These are phyloP conservation scores for Apotomis betuletana DNA, from an alignment of 2,888 invertebrate species.

Conservation along the genomic window DNA sequence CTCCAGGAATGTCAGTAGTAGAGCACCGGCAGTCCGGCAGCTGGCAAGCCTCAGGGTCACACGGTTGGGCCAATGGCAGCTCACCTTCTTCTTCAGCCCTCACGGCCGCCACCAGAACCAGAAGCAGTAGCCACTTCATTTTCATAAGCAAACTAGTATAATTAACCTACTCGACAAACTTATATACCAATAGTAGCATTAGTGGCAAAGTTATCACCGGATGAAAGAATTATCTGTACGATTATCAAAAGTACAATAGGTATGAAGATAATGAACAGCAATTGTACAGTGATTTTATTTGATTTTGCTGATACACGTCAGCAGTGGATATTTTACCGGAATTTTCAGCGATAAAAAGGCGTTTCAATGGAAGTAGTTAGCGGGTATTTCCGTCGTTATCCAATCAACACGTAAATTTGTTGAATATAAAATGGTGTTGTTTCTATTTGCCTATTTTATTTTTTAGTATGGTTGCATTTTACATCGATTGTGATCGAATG, in stretches of 20 bases:
- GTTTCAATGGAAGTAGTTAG: background rate
- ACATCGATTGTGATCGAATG: too few species aligned
- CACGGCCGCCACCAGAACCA: conserved; percentile 19
- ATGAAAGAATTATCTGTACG: background rate
- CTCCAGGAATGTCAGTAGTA: conserved; percentile 73
- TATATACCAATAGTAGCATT: background rate
- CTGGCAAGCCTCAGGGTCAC: conserved; percentile 68
- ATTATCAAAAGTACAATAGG: conserved; percentile 3
- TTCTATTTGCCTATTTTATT: too few species aligned
- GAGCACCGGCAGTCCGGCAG: conserved; percentile 83
- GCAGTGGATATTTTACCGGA: background rate
- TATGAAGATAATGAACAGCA: background rate
- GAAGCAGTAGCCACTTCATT: conserved; percentile 31
- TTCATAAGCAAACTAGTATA: background rate
- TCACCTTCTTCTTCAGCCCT: conserved; percentile 44
- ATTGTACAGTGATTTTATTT: background rate
- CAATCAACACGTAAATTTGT: too few species aligned
- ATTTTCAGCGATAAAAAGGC: background rate
- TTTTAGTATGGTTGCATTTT: too few species aligned
- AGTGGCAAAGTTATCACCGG: background rate
- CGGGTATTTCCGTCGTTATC: too few species aligned
- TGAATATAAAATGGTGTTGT: too few species aligned
- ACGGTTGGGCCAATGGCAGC: conserved; percentile 58
- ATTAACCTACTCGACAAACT: background rate
- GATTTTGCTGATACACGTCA: background rate